Percentiles rank a stretch among this genome's conserved stretches.
Evolutionary conservation across 2,113 vertebrate genomes (phyloP).

Genomic region (Fulmarus glacialis): DNA sequence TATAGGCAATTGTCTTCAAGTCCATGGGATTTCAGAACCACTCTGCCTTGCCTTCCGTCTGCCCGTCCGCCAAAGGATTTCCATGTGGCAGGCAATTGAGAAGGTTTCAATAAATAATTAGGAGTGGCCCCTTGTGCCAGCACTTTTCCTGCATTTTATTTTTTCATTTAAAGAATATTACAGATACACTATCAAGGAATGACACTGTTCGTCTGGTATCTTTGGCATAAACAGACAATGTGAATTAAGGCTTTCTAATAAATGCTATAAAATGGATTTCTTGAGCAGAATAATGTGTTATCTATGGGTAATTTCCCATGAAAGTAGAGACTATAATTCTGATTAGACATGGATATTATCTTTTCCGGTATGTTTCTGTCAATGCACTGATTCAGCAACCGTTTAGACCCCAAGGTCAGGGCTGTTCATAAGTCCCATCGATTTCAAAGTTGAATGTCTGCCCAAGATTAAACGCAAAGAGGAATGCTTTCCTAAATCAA

Average conservation of each 20-base stretch:
- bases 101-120: background rate
- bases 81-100: background rate
- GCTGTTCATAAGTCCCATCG: conserved; percentile 8
- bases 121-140: background rate
- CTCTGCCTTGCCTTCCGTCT: background rate
- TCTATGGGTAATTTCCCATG: conserved; percentile 34
- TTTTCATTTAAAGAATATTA: background rate
- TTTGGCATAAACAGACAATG: background rate
- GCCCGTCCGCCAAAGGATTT: background rate
- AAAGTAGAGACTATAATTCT: conserved; percentile 31
- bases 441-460: conserved; percentile 39
- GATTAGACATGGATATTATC: conserved; percentile 38
- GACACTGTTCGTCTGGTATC: background rate
- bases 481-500: conserved; percentile 38
- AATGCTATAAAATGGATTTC: conserved; percentile 21
- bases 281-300: conserved; percentile 30
- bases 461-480: conserved; percentile 21
- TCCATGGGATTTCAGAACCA: background rate
- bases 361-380: conserved; percentile 46
- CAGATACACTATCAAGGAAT: background rate
- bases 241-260: conserved; percentile 20
- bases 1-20: background rate
- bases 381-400: conserved; percentile 50
- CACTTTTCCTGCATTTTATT: background rate
- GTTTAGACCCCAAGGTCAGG: conserved; percentile 40